Conservation (phyloP, 2,797 vertebrate genomes). For the Yasuhikotakia modesta region DNA sequence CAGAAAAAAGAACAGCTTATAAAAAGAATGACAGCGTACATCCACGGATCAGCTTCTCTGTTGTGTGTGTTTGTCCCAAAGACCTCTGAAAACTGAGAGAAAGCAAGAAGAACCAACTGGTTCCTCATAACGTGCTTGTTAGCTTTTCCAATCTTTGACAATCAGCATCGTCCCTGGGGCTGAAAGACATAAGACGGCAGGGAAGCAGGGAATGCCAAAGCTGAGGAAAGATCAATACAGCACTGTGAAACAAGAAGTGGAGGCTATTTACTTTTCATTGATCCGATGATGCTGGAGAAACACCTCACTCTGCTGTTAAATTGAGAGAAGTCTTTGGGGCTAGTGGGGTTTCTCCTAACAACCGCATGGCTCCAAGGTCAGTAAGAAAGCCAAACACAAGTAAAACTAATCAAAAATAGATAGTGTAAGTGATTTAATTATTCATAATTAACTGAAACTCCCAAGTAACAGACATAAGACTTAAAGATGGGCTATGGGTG, state of each 20-base stretch:
- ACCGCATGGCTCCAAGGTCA: slow-evolving; percentile 84
- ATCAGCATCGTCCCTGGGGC: slow-evolving; percentile 97
- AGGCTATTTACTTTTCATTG: slow-evolving; percentile 99
- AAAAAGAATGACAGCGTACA: slow-evolving; percentile 71
- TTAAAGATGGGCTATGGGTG: slow-evolving; percentile 65
- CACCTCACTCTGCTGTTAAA: slow-evolving; percentile 98
- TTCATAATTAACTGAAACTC: slow-evolving; percentile 85
- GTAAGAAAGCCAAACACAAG: slow-evolving; percentile 78
- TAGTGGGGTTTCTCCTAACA: slow-evolving; percentile 54
- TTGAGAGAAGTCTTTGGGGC: slow-evolving; percentile 91
- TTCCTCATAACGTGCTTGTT: slow-evolving; percentile 98
- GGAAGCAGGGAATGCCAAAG: slow-evolving; percentile 88
- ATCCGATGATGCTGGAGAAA: slow-evolving; percentile 99
- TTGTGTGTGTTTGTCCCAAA: slow-evolving; percentile 76
- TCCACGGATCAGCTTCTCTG: slow-evolving; percentile 77
- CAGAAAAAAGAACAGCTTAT: slow-evolving; percentile 70
- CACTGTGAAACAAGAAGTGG: slow-evolving; percentile 98
- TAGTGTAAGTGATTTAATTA: slow-evolving; percentile 78
- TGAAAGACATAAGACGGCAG: slow-evolving; percentile 91
- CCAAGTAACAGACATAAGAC: slow-evolving; percentile 67
- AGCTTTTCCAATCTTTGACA: slow-evolving; percentile 99
- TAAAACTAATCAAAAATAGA: slow-evolving; percentile 86
- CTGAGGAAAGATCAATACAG: slow-evolving; percentile 99
- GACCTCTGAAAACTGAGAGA: slow-evolving; percentile 78
- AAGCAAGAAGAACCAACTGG: slow-evolving; percentile 82